phyloP scores from a whole-genome alignment of 2,797 vertebrate genomes.

The Dendrocincla fuliginosa region DNA sequence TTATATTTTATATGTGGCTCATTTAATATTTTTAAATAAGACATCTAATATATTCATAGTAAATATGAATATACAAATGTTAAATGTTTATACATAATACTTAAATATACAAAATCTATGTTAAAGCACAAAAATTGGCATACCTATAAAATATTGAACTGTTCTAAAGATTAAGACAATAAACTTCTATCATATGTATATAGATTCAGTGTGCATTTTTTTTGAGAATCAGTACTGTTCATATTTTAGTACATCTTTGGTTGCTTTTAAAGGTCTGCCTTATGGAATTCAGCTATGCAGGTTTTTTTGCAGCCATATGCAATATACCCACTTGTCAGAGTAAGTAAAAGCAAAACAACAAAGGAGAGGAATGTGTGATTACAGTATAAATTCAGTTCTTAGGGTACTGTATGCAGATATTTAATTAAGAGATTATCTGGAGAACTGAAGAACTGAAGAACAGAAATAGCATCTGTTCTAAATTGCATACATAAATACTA shows the following conservation, averaged over 20 bases:
- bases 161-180: not conserved
- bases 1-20: not conserved
- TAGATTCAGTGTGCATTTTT: not conserved
- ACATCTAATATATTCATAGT: not conserved
- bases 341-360: not conserved
- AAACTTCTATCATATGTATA: not conserved
- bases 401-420: not conserved
- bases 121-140: not conserved
- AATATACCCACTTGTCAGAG: not conserved
- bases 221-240: not conserved
- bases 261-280: not conserved
- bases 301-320: not conserved
- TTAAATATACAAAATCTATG: not conserved
- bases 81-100: not conserved
- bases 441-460: constrained; percentile 27
- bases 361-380: constrained; percentile 11
- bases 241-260: not conserved
- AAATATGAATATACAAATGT: not conserved
- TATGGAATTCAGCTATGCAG: not conserved
- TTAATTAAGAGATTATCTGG: constrained; percentile 22
- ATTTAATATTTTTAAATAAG: not conserved
- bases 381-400: not conserved
- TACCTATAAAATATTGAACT: not conserved
- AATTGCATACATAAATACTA: not conserved
- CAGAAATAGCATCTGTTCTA: constrained; percentile 8